These are phyloP conservation scores for Brenthis ino DNA, from an alignment of 2,888 invertebrate genomes.

Conservation along the genomic window DNA sequence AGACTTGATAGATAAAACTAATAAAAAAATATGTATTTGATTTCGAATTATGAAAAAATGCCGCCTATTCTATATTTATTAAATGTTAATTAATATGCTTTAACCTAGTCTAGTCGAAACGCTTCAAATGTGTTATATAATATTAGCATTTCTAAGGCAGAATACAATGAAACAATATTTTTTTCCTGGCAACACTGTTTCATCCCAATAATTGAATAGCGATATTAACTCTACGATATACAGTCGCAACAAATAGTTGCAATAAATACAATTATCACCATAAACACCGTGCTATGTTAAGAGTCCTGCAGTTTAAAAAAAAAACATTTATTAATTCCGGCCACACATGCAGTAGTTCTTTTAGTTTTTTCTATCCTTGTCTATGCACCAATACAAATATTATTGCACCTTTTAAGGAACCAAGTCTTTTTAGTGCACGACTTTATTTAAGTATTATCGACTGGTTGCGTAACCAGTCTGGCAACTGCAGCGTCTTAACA, in stretches of 20 bases:
- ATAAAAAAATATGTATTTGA: not conserved
- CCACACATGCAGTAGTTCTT: not conserved
- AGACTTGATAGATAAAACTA: not conserved
- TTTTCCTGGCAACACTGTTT: slow-evolving; percentile 12
- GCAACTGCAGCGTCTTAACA: slow-evolving; percentile 27
- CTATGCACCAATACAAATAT: slow-evolving; percentile 18
- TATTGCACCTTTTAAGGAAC: slow-evolving; percentile 21
- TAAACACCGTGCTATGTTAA: slow-evolving; percentile 17
- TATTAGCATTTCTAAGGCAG: not conserved
- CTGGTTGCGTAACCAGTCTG: not conserved
- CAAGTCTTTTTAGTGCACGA: slow-evolving; percentile 12
- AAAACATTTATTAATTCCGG: not conserved
- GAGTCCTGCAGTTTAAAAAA: slow-evolving; percentile 9
- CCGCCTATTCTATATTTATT: not conserved
- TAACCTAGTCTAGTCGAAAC: not conserved
- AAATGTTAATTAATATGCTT: not conserved
- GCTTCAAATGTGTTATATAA: not conserved
- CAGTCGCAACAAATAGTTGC: slow-evolving; percentile 39
- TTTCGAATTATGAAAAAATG: not conserved
- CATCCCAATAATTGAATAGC: slow-evolving; percentile 18
- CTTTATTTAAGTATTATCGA: slow-evolving; percentile 3
- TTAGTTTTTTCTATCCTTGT: not conserved
- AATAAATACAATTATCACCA: slow-evolving; percentile 46
- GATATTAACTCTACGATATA: slow-evolving; percentile 37
- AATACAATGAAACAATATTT: not conserved